phyloP scores from a whole-genome alignment of 2,797 vertebrate genomes.

The Scarus forsteni region DNA sequence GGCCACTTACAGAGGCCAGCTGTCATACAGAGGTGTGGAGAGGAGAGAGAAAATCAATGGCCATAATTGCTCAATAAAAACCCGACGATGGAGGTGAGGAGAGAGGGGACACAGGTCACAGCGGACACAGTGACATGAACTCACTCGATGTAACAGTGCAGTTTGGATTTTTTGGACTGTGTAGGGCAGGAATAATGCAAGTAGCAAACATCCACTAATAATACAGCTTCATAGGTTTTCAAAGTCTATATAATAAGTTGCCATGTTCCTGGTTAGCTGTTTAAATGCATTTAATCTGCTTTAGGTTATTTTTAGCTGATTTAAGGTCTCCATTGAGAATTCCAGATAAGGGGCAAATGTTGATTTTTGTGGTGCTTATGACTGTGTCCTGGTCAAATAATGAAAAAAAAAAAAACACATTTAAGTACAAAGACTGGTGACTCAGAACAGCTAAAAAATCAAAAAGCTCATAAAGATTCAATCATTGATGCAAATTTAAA shows the following conservation, averaged over 20 bases:
- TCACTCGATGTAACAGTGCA: slow-evolving; percentile 9
- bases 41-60: slow-evolving; percentile 74
- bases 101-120: slow-evolving; percentile 40
- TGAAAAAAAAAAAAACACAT: no score
- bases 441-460: no score
- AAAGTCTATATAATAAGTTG: background rate
- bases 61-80: slow-evolving; percentile 78
- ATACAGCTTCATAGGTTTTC: background rate
- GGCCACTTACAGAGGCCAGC: slow-evolving; percentile 67
- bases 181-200: background rate
- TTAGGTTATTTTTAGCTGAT: no score
- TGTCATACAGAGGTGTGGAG: slow-evolving; percentile 69
- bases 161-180: slow-evolving; percentile 13
- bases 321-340: no score
- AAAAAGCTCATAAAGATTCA: no score
- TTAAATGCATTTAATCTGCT: no score
- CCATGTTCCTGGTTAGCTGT: background rate
- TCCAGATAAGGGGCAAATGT: no score
- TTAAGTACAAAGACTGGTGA: no score
- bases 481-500: no score
- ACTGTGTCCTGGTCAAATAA: no score
- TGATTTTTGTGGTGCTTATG: no score
- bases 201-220: background rate
- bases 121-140: slow-evolving; percentile 15
- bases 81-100: slow-evolving; percentile 33